Evolutionary conservation across 2,797 vertebrate genomes (phyloP).

Genomic region (Tauraco hartlaubi): DNA sequence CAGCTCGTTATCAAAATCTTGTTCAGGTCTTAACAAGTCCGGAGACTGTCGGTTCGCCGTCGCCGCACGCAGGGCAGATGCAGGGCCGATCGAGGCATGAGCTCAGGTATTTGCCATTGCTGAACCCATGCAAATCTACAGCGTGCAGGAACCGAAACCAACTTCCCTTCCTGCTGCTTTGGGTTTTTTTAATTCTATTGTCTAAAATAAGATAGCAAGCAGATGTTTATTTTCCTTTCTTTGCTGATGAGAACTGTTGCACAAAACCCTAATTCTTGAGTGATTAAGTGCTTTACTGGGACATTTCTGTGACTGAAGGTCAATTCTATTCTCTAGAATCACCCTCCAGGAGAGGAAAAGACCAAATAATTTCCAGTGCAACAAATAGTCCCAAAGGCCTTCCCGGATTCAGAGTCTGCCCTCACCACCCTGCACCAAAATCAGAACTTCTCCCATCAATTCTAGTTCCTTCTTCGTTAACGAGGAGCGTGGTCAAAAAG

Average conservation of each 20-base stretch:
- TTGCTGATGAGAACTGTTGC: neutral
- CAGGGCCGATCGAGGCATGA: neutral
- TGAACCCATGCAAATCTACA: slow-evolving; percentile 19
- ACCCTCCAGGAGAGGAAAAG: neutral
- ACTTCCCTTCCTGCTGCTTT: slow-evolving; percentile 48
- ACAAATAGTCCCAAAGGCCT: neutral
- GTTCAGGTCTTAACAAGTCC: neutral
- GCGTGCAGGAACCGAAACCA: slow-evolving; percentile 55
- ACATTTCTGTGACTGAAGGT: neutral
- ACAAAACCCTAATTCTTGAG: neutral
- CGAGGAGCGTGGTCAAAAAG: neutral
- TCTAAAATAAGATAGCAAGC: neutral
- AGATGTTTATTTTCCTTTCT: neutral
- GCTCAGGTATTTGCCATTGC: neutral
- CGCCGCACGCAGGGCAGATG: neutral
- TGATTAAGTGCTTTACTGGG: neutral
- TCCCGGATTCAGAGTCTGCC: neutral
- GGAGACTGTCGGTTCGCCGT: neutral
- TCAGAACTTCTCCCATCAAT: neutral
- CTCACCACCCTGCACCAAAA: neutral
- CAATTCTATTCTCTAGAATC: neutral
- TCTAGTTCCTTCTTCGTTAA: neutral
- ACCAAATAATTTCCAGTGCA: neutral
- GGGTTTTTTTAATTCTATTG: slow-evolving; percentile 27
- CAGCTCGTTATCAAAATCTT: neutral